Percentiles rank a stretch among this genome's conserved stretches.
Conservation (phyloP, 2,888 invertebrate species). For the Parnassius orleans region DNA sequence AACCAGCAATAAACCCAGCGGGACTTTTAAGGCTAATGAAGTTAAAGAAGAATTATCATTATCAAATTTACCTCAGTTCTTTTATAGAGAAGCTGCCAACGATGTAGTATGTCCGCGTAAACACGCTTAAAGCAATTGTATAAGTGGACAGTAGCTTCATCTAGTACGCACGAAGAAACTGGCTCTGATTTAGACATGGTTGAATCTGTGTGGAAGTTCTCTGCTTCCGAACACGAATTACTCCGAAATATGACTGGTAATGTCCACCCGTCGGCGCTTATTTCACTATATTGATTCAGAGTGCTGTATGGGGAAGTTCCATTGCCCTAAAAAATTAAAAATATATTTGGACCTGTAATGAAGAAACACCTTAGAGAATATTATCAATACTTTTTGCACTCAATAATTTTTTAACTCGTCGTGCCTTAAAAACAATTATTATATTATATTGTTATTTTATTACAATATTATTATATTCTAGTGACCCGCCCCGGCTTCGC, state of each 20-base stretch:
- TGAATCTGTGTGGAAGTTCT: conserved; percentile 83
- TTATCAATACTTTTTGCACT: too few relatives aligned
- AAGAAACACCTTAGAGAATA: too few relatives aligned
- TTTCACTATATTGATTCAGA: conserved; percentile 87
- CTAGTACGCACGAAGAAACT: conserved; percentile 63
- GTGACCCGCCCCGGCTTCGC: too few relatives aligned
- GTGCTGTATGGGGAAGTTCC: conserved; percentile 95
- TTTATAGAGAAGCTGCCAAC: conserved; percentile 90
- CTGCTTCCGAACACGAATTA: conserved; percentile 93
- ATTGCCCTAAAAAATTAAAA: conserved; percentile 61
- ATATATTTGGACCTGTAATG: background rate
- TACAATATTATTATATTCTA: too few relatives aligned
- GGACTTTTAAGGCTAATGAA: too few relatives aligned
- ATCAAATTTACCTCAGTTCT: conserved; percentile 83
- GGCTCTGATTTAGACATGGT: conserved; percentile 59
- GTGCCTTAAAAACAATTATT: too few relatives aligned
- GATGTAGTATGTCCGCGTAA: conserved; percentile 93
- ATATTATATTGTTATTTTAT: too few relatives aligned
- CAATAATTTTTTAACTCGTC: too few relatives aligned
- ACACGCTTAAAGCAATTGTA: conserved; percentile 92
- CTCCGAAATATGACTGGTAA: conserved; percentile 87
- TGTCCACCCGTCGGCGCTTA: conserved; percentile 88
- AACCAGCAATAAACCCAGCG: too few relatives aligned
- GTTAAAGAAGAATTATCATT: too few relatives aligned
- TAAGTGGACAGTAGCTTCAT: conserved; percentile 73